Percentiles rank a stretch among this genome's conserved stretches.
phyloP scores from a whole-genome alignment of 2,113 vertebrate genomes.

The Engystomops pustulosus region DNA sequence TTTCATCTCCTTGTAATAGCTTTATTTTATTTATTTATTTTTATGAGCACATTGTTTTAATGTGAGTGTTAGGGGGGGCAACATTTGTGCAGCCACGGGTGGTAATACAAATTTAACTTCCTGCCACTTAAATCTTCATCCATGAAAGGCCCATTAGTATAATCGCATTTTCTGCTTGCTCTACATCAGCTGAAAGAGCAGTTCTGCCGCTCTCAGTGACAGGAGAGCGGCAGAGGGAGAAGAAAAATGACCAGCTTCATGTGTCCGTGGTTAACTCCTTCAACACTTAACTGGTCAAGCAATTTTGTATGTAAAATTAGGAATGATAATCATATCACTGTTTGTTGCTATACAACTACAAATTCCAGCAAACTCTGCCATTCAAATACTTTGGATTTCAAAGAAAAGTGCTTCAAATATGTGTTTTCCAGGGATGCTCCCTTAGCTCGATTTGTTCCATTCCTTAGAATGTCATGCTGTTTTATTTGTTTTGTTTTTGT shows the following conservation, averaged over 20 bases:
- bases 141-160: constrained; percentile 66
- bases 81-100: constrained; percentile 53
- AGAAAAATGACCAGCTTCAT: constrained; percentile 59
- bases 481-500: too few species aligned
- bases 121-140: constrained; percentile 65
- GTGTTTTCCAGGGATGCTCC: too few species aligned
- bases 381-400: too few species aligned
- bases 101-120: constrained; percentile 65
- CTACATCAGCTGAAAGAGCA: constrained; percentile 63
- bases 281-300: background rate
- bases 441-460: too few species aligned
- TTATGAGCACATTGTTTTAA: constrained; percentile 55
- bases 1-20: constrained; percentile 47
- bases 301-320: constrained; percentile 38
- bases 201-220: constrained; percentile 61
- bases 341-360: background rate
- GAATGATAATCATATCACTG: background rate
- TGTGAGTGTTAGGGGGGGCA: constrained; percentile 36
- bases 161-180: constrained; percentile 63
- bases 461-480: too few species aligned
- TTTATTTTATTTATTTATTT: constrained; percentile 53
- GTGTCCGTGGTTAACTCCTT: constrained; percentile 60
- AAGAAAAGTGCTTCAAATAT: background rate
- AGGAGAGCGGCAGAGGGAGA: constrained; percentile 60
- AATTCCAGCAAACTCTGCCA: background rate